Conservation (phyloP, 2,888 invertebrate species). For the Acleris sparsana region DNA sequence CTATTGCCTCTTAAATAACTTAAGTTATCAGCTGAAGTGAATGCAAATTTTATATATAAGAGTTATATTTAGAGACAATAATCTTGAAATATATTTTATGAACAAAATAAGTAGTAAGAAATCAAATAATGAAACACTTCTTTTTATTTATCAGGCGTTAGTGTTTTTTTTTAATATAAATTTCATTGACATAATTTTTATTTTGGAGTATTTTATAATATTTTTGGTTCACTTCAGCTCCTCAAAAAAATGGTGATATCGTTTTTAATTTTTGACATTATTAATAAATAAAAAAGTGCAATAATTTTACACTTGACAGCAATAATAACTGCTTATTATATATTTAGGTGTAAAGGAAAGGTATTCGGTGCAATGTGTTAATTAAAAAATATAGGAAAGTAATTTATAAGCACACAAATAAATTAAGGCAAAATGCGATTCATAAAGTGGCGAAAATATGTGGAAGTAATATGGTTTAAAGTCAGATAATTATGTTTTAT, state of each 20-base stretch:
- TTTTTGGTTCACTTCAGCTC: conserved; percentile 14
- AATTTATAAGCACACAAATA: too few species aligned
- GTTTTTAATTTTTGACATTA: conserved; percentile 22
- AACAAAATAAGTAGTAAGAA: too few species aligned
- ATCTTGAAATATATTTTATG: too few species aligned
- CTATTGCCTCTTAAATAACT: conserved; percentile 28
- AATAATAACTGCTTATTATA: conserved; percentile 27
- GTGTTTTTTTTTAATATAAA: neutral
- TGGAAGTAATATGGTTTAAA: too few species aligned
- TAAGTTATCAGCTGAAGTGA: conserved; percentile 22
- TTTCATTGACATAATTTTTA: neutral
- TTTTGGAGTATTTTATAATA: too few species aligned
- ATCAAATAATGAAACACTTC: too few species aligned
- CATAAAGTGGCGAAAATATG: too few species aligned
- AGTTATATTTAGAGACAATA: too few species aligned
- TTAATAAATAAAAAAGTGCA: conserved; percentile 23
- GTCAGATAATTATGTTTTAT: too few species aligned
- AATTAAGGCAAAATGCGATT: too few species aligned
- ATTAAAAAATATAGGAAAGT: neutral
- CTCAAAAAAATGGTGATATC: conserved; percentile 31
- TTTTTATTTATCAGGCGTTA: too few species aligned
- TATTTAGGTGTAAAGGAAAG: conserved; percentile 20
- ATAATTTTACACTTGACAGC: conserved; percentile 33
- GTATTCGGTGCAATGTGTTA: conserved; percentile 26
- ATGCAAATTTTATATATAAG: neutral